Conservation (phyloP, 2,888 invertebrate genomes). For the Gisinianus flammeolus region DNA sequence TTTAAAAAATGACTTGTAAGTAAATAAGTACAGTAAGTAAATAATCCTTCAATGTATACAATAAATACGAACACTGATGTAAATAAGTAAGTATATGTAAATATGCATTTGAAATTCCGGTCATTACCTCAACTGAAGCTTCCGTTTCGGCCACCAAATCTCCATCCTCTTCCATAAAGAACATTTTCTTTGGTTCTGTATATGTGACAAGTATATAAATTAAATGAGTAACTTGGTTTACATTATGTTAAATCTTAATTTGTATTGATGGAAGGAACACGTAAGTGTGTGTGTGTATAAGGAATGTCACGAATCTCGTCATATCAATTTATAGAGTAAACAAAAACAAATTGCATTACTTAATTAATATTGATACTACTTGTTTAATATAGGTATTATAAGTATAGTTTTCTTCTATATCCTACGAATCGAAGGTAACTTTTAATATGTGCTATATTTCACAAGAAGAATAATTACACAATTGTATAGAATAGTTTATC, state of each 20-base stretch:
- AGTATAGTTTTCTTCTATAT: too few species aligned
- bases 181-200: neutral
- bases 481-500: too few species aligned
- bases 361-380: too few species aligned
- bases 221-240: neutral
- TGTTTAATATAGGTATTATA: too few species aligned
- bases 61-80: neutral
- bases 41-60: too few species aligned
- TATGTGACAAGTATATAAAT: neutral
- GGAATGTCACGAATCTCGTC: neutral
- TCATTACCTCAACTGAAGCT: slow-evolving; percentile 38
- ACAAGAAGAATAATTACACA: too few species aligned
- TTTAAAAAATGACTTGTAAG: neutral
- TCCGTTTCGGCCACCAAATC: slow-evolving; percentile 31
- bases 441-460: too few species aligned
- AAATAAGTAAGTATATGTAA: neutral
- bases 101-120: neutral
- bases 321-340: neutral
- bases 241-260: neutral
- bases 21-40: too few species aligned
- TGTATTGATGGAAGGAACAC: neutral
- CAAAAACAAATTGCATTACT: too few species aligned
- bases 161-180: slow-evolving; percentile 22
- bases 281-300: neutral
- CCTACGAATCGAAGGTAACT: too few species aligned